These are phyloP conservation scores for Acipenser transmontanus DNA, from an alignment of 2,797 vertebrate species.

Conservation along the genomic window DNA sequence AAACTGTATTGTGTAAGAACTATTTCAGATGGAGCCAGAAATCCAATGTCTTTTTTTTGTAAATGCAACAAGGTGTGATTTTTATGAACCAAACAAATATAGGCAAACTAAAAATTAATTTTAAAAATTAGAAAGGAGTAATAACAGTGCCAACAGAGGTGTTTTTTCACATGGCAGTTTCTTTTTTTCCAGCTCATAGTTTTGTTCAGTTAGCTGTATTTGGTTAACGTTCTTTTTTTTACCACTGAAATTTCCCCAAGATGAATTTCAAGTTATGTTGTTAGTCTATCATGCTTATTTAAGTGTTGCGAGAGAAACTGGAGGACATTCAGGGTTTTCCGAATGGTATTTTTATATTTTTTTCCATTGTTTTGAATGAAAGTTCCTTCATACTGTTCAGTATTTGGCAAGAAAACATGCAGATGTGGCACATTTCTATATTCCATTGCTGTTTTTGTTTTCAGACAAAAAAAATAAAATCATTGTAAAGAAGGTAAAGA, in stretches of 20 bases:
- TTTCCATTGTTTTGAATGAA: constrained; percentile 22
- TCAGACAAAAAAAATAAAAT: too few species aligned
- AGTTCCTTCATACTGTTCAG: background rate
- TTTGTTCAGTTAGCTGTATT: constrained; percentile 42
- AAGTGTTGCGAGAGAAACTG: constrained; percentile 25
- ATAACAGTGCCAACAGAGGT: too few species aligned
- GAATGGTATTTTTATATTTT: background rate
- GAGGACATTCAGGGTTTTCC: constrained; percentile 7
- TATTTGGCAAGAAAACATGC: background rate
- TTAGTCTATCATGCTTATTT: constrained; percentile 31
- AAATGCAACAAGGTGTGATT: too few species aligned
- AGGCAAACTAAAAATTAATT: too few species aligned
- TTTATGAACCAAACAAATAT: too few species aligned
- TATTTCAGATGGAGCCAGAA: too few species aligned
- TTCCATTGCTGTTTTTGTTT: background rate
- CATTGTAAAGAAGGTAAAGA: too few species aligned
- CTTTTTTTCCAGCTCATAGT: constrained; percentile 37
- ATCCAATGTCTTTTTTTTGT: too few species aligned
- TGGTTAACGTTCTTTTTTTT: constrained; percentile 40
- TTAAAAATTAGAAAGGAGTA: too few species aligned
- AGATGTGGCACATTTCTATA: background rate
- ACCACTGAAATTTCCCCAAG: constrained; percentile 29
- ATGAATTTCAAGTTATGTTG: constrained; percentile 29
- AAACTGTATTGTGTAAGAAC: too few species aligned
- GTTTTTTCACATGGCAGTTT: too few species aligned